These are phyloP conservation scores for Bucorvus abyssinicus DNA, from an alignment of 2,797 vertebrate genomes.

Conservation along the genomic window DNA sequence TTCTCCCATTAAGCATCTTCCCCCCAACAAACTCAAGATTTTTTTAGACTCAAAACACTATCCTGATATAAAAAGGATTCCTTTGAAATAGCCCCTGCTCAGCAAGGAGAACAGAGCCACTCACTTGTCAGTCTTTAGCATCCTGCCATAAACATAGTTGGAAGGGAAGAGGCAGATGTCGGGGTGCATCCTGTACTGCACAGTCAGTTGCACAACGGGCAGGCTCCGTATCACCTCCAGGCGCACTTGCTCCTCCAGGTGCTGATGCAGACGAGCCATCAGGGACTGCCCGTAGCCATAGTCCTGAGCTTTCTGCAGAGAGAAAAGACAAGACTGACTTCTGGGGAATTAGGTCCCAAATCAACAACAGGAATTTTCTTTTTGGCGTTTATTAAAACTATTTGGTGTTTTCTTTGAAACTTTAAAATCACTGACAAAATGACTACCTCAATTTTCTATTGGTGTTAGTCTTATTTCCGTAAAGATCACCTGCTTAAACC, in stretches of 20 bases:
- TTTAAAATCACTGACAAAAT: not conserved
- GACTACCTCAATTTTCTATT: not conserved
- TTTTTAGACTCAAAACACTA: not conserved
- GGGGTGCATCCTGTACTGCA: constrained; percentile 88
- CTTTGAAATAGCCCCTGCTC: not conserved
- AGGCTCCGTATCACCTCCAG: not conserved
- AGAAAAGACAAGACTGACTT: not conserved
- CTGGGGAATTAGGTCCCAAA: not conserved
- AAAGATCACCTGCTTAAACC: not conserved
- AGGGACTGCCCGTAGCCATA: constrained; percentile 83
- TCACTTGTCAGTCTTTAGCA: constrained; percentile 79
- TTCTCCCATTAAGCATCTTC: not conserved
- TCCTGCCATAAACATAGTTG: constrained; percentile 78
- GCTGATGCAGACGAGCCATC: constrained; percentile 80
- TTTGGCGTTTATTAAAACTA: not conserved
- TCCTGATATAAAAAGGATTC: not conserved
- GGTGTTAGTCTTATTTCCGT: not conserved
- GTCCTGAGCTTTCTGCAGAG: constrained; percentile 80
- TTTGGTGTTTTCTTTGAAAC: not conserved
- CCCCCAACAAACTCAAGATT: not conserved
- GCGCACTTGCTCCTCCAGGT: constrained; percentile 67
- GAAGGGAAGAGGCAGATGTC: constrained; percentile 88
- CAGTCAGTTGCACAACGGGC: constrained; percentile 75
- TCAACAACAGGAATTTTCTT: not conserved
- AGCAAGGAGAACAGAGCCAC: not conserved